Evolutionary conservation across 2,888 invertebrate species (phyloP).

Genomic region (Smittia sp.): DNA sequence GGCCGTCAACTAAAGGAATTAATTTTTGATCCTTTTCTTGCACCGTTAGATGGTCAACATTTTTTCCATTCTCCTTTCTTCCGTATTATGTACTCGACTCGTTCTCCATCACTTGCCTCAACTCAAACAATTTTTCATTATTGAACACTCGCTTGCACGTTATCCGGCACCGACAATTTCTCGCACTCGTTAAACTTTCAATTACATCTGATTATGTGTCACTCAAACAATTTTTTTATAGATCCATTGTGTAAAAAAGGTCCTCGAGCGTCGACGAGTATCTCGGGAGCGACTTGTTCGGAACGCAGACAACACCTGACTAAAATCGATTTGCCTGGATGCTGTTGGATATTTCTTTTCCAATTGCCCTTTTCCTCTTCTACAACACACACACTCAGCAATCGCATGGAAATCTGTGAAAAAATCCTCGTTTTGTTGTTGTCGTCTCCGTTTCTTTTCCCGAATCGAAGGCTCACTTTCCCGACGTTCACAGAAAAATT

Average conservation of each 20-base stretch:
- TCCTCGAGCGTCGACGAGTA: background rate
- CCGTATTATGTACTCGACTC: background rate
- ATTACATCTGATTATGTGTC: background rate
- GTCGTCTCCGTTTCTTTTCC: slow-evolving; percentile 10
- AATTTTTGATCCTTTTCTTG: slow-evolving; percentile 10
- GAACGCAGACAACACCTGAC: slow-evolving; percentile 54
- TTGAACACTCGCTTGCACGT: background rate
- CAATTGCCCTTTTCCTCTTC: slow-evolving; percentile 5
- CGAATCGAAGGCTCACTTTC: slow-evolving; percentile 18
- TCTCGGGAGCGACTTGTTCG: slow-evolving; percentile 48
- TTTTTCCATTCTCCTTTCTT: background rate
- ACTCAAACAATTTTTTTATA: background rate
- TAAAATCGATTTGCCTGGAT: slow-evolving; percentile 45
- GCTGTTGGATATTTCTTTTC: slow-evolving; percentile 41
- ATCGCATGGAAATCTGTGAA: slow-evolving; percentile 5
- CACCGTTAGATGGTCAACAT: slow-evolving; percentile 16
- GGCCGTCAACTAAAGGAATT: slow-evolving; percentile 13
- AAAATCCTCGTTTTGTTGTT: slow-evolving; percentile 18
- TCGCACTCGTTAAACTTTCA: background rate
- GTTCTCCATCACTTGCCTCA: background rate
- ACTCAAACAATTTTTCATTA: background rate
- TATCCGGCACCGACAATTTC: background rate
- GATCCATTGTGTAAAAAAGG: slow-evolving; percentile 16
- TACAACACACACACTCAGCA: slow-evolving; percentile 6
- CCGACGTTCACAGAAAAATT: slow-evolving; percentile 4